Evolutionary conservation across 2,797 vertebrate genomes (phyloP).

Genomic region (Gymnoscopelus microlampas): DNA sequence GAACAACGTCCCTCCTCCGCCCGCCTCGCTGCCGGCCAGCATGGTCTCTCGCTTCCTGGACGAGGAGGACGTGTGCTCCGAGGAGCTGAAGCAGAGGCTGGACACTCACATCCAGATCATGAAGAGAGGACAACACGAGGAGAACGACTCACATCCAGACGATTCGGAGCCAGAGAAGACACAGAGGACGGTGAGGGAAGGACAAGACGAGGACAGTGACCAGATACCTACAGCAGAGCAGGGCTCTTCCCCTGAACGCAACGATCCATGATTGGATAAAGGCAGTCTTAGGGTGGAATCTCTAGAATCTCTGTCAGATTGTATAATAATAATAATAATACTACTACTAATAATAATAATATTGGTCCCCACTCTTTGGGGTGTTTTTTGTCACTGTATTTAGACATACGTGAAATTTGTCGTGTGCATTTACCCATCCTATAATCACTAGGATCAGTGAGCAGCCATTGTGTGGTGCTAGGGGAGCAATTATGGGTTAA

Average conservation of each 20-base stretch:
- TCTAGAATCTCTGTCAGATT: background rate
- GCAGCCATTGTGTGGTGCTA: too few relatives aligned
- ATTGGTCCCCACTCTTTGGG: too few relatives aligned
- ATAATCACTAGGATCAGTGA: too few relatives aligned
- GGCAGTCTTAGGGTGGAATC: background rate
- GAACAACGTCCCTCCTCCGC: slow-evolving; percentile 71
- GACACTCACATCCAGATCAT: slow-evolving; percentile 89
- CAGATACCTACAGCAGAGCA: slow-evolving; percentile 70
- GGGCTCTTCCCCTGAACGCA: slow-evolving; percentile 2
- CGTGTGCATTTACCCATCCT: too few relatives aligned
- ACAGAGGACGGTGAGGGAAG: too few relatives aligned
- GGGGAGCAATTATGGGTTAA: too few relatives aligned
- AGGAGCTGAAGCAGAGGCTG: slow-evolving; percentile 84
- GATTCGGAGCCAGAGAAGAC: too few relatives aligned
- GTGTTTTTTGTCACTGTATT: too few relatives aligned
- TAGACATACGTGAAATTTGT: too few relatives aligned
- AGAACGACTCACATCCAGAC: too few relatives aligned
- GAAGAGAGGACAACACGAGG: slow-evolving; percentile 77
- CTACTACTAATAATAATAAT: too few relatives aligned
- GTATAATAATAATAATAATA: too few relatives aligned
- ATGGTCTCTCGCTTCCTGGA: slow-evolving; percentile 81
- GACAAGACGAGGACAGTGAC: slow-evolving; percentile 75
- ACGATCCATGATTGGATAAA: slow-evolving; percentile 30
- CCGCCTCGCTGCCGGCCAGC: slow-evolving; percentile 72
- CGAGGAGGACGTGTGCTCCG: slow-evolving; percentile 85